Evolutionary conservation across 2,113 vertebrate species (phyloP), one percentile per base, ranked within the genome.

Genomic region (Cephalopholis sonnerati): DNA sequence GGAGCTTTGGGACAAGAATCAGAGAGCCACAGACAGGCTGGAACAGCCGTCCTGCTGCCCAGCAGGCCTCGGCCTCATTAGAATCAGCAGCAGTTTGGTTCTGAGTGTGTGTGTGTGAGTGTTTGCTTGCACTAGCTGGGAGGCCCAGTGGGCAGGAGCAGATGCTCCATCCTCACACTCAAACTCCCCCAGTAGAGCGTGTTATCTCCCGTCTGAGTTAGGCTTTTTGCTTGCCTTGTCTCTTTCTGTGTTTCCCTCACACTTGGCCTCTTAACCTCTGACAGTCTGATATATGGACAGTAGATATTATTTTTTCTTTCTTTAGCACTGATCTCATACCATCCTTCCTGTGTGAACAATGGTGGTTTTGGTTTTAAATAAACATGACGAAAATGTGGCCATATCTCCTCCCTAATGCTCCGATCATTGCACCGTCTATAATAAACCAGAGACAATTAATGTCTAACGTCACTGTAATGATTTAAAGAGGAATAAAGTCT

Each of bases 21-120:
- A 86, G 81, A 65, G 80, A 86, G 82, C 72, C 75, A 46, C 80
- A 89, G 82, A 91, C 80, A 75, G 66, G 84, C 82, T 75, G 58
- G 77, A 88, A 84, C 85, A 86, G 79, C 74, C 74, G 24, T 55
- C 80, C 83, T 88, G 86, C 83, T 85, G 87, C 91, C 87, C 87
- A 87, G 84, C 87, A 90, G 89, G 90, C 87, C 63, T 87, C 67
- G 41, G 87, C 86, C 91, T 93, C 91, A 92, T 94, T 94, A 91
- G 83, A 93, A 84, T 90, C 76, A 85, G 89, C 88, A 83, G 91
- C 77, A 82, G 89, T 87, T 85, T 86, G 79, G 50, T 79, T 87
- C 62, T 59, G n/a, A 29, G 65, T n/a, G 55, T 29, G 64, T 58
- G 41, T 5, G 77, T 64, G 85, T 61, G 77, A 58, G 82, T 84